phyloP scores from a whole-genome alignment of 1,140 invertebrate genomes.

The Cataglyphis hispanica region DNA sequence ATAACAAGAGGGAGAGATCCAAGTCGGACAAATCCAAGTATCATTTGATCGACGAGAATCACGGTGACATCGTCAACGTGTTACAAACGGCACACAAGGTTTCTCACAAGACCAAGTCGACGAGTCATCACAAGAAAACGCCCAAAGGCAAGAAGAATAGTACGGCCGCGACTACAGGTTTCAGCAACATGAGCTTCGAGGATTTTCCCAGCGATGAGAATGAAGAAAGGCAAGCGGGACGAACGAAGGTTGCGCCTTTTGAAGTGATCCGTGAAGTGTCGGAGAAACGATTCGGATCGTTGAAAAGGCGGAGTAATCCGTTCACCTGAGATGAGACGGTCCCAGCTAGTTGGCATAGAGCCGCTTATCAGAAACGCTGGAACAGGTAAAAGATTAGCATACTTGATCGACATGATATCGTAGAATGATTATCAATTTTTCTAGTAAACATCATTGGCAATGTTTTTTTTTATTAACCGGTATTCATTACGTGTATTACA shows the following conservation, averaged over 20 bases:
- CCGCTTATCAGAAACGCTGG: neutral
- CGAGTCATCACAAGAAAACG: conserved; percentile 77
- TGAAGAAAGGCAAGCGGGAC: conserved; percentile 78
- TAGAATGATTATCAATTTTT: neutral
- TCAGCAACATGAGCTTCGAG: conserved; percentile 93
- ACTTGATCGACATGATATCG: conserved; percentile 7
- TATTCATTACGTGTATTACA: conserved; percentile 4
- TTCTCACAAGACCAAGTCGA: conserved; percentile 77
- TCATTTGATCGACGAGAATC: conserved; percentile 86
- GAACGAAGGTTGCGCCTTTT: conserved; percentile 87
- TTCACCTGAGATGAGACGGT: conserved; percentile 87
- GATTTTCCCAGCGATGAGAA: conserved; percentile 91
- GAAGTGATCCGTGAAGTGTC: conserved; percentile 89
- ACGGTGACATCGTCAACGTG: conserved; percentile 77
- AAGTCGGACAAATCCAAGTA: conserved; percentile 87
- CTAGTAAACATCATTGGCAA: neutral
- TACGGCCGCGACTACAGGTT: conserved; percentile 85
- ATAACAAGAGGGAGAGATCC: conserved; percentile 85
- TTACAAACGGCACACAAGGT: conserved; percentile 72
- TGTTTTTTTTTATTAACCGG: neutral
- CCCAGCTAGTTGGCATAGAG: conserved; percentile 12
- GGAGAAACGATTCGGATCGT: conserved; percentile 89
- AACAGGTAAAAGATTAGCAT: conserved; percentile 1
- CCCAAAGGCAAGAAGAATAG: conserved; percentile 78
- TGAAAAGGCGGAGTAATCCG: conserved; percentile 90